Evolutionary conservation across 1,140 invertebrate genomes (phyloP), one percentile per base, ranked within the genome.

Genomic region (Heliconius eleuchia): DNA sequence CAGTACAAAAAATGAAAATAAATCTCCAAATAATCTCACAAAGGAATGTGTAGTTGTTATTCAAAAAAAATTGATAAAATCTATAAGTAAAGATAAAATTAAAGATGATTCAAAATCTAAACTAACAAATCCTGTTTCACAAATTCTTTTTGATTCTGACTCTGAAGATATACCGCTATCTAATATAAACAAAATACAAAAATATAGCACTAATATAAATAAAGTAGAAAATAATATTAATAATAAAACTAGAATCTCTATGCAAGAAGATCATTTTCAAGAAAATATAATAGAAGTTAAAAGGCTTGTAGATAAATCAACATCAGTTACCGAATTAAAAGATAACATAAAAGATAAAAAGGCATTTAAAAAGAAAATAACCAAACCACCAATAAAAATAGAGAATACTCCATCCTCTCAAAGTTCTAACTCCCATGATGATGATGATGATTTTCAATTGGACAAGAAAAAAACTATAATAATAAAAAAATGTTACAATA

Each of bases 41-140:
- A 93, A 91, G 83, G 91, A 93, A 86, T 93, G 91, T 79, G 85
- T 93, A 71, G 87, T 91, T 74, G 86, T 93, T 37, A 88, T 93
- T 80, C 92, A 93, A 79, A 91, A 89, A 30, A 92, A 92, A 79
- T 83, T 93, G 74, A 86, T 89, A 72, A 92, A 89, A 81, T 84
- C 81, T 34, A 79, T 79, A 57, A 75, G 27, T 30, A 30, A 5
- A 66, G n/a, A 66, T 66, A 66, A 57, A 57, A 23, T n/a, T 57
- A 57, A 23, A 57, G 7, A 57, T 57, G n/a, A 66, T 66, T 66
- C 60, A 27, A 66, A 66, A n/a, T 13, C 1, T 66, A 27, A 66
- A 30, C 23, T 30, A 66, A 66, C 2, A 74, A 78, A 80, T 74
- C 9, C 73, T 16, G 19, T 39, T 8, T 85, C 87, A 34, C 86